Percentiles rank a stretch among this genome's conserved stretches.
phyloP scores from a whole-genome alignment of 2,113 vertebrate species.

The Ictidomys tridecemlineatus region DNA sequence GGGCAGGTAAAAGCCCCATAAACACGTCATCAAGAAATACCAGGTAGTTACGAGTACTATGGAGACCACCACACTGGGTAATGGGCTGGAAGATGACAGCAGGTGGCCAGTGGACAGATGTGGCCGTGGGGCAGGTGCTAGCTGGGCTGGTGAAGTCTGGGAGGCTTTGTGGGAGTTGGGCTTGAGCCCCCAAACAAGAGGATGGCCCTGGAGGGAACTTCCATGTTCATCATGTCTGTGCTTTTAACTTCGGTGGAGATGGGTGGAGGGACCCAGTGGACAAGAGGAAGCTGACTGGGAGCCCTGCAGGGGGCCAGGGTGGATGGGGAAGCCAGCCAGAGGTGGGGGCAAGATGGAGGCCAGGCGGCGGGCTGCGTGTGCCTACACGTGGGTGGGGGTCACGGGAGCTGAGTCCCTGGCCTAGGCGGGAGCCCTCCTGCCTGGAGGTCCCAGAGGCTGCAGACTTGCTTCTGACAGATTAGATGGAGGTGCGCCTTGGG shows the following conservation, averaged over 20 bases:
- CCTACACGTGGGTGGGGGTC: neutral
- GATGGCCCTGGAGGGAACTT: too few species aligned
- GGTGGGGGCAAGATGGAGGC: neutral
- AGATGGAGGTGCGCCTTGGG: neutral
- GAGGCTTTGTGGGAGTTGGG: neutral
- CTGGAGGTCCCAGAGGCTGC: neutral
- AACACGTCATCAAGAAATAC: neutral
- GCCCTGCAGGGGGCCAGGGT: fast-evolving
- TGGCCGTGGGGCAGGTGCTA: neutral
- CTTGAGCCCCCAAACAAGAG: neutral
- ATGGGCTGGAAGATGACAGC: neutral
- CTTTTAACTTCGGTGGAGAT: neutral
- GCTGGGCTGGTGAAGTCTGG: fast-evolving
- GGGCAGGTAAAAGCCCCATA: neutral
- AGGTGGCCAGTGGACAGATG: neutral
- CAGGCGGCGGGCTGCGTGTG: fast-evolving
- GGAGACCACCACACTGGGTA: neutral
- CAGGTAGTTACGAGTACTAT: neutral
- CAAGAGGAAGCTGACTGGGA: neutral
- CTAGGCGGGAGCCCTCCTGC: too few species aligned
- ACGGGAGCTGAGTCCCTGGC: neutral
- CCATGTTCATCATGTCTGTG: fast-evolving
- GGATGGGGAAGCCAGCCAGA: fast-evolving
- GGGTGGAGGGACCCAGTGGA: neutral
- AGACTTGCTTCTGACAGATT: neutral